Conservation (phyloP, 2,888 invertebrate species). For the Syrphus vitripennis region DNA sequence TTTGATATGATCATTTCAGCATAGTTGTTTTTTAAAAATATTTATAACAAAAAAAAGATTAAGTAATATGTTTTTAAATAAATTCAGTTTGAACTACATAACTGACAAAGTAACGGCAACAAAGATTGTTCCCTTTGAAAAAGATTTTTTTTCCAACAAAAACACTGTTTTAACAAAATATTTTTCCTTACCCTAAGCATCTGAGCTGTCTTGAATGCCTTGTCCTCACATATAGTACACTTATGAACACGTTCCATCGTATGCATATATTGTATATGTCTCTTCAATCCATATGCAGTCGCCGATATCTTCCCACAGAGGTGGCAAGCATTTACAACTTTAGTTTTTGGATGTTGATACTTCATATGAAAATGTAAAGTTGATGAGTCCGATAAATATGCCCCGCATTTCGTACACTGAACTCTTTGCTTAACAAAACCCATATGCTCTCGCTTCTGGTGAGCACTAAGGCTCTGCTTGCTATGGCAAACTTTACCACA, state of each 20-base stretch:
- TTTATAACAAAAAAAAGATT: too few relatives aligned
- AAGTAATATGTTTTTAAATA: too few relatives aligned
- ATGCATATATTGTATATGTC: conserved; percentile 73
- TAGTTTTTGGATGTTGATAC: conserved; percentile 72
- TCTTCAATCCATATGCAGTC: conserved; percentile 70
- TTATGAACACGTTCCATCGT: conserved; percentile 71
- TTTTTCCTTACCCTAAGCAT: conserved; percentile 62
- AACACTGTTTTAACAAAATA: neutral
- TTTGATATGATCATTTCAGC: too few relatives aligned
- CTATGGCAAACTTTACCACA: conserved; percentile 71
- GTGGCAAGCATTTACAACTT: conserved; percentile 70
- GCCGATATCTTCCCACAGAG: conserved; percentile 73
- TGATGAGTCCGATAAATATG: conserved; percentile 65
- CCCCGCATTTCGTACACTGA: conserved; percentile 71
- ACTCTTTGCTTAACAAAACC: conserved; percentile 61
- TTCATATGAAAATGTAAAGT: conserved; percentile 72
- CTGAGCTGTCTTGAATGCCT: conserved; percentile 72
- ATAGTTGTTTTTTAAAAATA: too few relatives aligned
- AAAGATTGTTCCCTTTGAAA: too few relatives aligned
- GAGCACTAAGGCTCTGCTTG: conserved; percentile 10
- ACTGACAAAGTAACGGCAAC: too few relatives aligned
- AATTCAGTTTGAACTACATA: too few relatives aligned
- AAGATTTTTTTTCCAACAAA: neutral
- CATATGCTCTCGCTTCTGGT: conserved; percentile 25
- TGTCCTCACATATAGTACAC: conserved; percentile 72